Evolutionary conservation across 2,797 vertebrate species (phyloP), one percentile per base, ranked within the genome.

Genomic region (Gastrophryne carolinensis): DNA sequence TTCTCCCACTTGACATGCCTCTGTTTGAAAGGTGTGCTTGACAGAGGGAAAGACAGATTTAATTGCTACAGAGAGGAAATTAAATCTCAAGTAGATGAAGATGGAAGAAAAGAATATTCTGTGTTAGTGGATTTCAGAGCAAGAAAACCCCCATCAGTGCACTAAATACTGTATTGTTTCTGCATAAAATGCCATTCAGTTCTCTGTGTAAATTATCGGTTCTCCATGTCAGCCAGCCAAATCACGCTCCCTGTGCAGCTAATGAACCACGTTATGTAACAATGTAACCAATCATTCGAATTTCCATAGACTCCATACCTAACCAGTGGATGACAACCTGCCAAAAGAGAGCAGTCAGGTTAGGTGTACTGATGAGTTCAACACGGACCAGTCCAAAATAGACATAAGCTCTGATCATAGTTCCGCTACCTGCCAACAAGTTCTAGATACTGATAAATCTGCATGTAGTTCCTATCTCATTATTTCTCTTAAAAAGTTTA

Each of bases 31-130:
- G 62, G 30, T 49, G 13, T 67, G 72, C 67, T 67, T 75, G 72
- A 75, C 72, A 67, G 72, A 58, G n/a, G 63, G 63, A 75, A 30
- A 50, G 63, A 67, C 54, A 50, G 37, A 52, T 62, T 72, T 72
- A 72, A 72, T 67, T 75, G 72, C 58, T 67, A 29, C 21, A 21
- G 57, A 67, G 26, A 57, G 53, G 53, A 75, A 75, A 67, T 67
- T 50, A 67, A 66, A 67, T 67, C 63, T 67, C 34, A 29, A 39
- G 13, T 37, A 27, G 41, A 29, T 15, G 27, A 10, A 58, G 29
- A 52, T 15, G 58, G 62, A 58, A 57, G 24, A 32, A 47, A 41
- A 9, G 19, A n/a, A 15, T 27, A 29, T 39, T 35, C 53, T 35
- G 32, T 35, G 3, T 32, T 26, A 15, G 50, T 27, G 23, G 6